Conservation (phyloP, 2,797 vertebrate genomes). For the Neomorphus geoffroyi region DNA sequence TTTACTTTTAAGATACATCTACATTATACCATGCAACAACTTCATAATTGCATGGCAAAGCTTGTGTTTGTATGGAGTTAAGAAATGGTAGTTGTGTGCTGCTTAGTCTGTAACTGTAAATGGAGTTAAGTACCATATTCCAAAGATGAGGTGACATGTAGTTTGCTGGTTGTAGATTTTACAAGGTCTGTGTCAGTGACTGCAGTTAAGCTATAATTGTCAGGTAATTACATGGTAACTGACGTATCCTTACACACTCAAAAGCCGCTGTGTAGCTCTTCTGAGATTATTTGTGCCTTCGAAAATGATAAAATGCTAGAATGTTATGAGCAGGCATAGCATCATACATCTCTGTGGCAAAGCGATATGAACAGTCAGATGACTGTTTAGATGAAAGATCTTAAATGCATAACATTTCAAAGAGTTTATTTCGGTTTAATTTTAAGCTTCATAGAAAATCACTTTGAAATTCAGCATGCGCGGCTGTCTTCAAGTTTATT, state of each 20-base stretch:
- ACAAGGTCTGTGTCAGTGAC: not conserved
- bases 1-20: not conserved
- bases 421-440: constrained; percentile 22
- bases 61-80: not conserved
- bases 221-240: not conserved
- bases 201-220: not conserved
- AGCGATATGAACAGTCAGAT: not conserved
- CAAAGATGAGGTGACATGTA: not conserved
- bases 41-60: not conserved
- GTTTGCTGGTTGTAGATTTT: constrained; percentile 6
- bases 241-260: not conserved
- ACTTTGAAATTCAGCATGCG: not conserved
- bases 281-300: constrained; percentile 35
- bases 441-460: not conserved
- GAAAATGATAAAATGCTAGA: not conserved
- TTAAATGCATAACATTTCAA: not conserved
- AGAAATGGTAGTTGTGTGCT: not conserved
- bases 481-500: not conserved
- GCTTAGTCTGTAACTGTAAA: not conserved
- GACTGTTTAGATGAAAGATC: not conserved
- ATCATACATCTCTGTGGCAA: not conserved
- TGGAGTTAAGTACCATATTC: not conserved
- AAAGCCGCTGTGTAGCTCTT: not conserved
- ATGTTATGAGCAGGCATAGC: not conserved
- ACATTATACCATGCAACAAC: not conserved